These are phyloP conservation scores for Salvator merianae DNA, from an alignment of 2,113 vertebrate genomes.

Conservation along the genomic window DNA sequence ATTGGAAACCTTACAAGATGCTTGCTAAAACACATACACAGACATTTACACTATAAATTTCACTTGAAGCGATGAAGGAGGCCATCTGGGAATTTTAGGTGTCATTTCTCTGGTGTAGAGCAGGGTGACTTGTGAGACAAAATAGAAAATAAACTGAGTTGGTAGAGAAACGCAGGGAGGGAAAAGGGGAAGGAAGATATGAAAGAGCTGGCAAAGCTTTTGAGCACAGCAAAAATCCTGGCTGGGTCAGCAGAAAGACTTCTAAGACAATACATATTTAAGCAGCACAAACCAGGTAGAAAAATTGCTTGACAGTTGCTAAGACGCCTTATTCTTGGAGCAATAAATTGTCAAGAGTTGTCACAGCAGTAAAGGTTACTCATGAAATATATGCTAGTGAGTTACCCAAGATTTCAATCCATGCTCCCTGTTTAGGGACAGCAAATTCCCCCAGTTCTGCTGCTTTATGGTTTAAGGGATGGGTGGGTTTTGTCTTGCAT, in stretches of 20 bases:
- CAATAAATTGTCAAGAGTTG: conserved; percentile 2
- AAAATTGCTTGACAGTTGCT: conserved; percentile 2
- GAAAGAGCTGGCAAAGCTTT: background rate
- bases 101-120: background rate
- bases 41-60: background rate
- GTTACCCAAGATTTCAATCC: background rate
- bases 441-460: background rate
- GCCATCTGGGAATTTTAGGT: background rate
- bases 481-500: background rate
- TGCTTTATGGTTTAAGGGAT: background rate
- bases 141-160: conserved; percentile 3
- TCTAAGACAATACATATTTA: conserved; percentile 6
- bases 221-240: background rate
- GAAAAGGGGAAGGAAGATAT: too few species aligned
- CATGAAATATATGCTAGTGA: background rate
- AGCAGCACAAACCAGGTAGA: conserved; percentile 5
- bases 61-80: background rate
- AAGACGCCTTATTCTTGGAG: background rate
- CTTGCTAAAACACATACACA: background rate
- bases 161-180: background rate
- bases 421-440: background rate
- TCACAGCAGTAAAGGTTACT: background rate
- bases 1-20: background rate
- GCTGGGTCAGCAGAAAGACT: conserved; percentile 6
- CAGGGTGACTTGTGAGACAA: background rate